phyloP scores from a whole-genome alignment of 2,888 invertebrate genomes.

The Galerucella pusilla region DNA sequence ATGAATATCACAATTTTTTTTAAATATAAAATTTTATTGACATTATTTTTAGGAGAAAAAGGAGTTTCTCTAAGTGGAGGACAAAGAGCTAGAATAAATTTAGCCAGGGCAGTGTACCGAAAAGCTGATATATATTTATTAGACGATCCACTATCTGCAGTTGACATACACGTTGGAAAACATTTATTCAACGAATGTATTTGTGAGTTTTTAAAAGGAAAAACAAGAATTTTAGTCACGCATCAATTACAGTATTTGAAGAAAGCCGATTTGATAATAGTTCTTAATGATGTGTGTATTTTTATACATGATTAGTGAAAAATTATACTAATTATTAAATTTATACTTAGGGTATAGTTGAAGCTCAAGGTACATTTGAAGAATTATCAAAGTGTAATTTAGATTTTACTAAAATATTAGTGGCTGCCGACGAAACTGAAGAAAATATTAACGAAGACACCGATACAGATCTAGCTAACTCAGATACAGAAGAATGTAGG shows the following conservation, averaged over 20 bases:
- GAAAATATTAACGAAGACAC: background rate
- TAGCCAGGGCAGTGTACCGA: conserved; percentile 85
- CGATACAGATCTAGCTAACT: background rate
- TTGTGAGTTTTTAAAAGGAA: conserved; percentile 70
- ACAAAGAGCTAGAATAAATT: conserved; percentile 86
- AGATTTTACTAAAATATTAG: conserved; percentile 29
- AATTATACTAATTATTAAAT: background rate
- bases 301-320: background rate
- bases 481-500: background rate
- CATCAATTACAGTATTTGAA: conserved; percentile 75
- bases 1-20: too few species aligned
- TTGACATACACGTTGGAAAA: conserved; percentile 86
- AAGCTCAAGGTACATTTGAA: conserved; percentile 63
- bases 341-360: conserved; percentile 62
- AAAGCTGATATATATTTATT: conserved; percentile 85
- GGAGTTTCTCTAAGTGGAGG: conserved; percentile 80
- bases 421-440: conserved; percentile 21
- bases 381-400: conserved; percentile 58
- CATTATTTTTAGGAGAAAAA: conserved; percentile 65
- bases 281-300: conserved; percentile 69
- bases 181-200: conserved; percentile 86
- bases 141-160: conserved; percentile 90
- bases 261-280: conserved; percentile 70
- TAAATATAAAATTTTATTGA: too few species aligned
- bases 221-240: conserved; percentile 79